Evolutionary conservation across 2,797 vertebrate genomes (phyloP), one percentile per base, ranked within the genome.

Genomic region (Uromys caudimaculatus): DNA sequence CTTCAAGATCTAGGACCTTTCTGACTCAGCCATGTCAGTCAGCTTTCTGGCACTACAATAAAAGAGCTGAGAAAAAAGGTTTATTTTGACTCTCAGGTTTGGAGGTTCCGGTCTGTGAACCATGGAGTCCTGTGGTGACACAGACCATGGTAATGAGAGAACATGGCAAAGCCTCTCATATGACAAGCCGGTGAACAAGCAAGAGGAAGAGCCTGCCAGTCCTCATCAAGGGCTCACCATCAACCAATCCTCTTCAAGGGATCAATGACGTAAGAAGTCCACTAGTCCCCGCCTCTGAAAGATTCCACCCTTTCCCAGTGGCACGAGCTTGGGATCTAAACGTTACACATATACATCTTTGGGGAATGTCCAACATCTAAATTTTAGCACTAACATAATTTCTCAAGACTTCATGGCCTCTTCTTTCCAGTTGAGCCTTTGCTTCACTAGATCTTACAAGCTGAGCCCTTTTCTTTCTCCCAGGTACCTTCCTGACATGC

Each of bases 1-100:
- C 67, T 95, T 87, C 71, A 60, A 69, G 54, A 83, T 86, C 73
- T 47, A 90, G 29, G 35, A 78, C 67, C 23, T 56, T 93, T 89
- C 52, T 85, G n/a, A 58, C 56, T 62, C 38, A 56, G 4, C 1
- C n/a, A n/a, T 62, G 6, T 71, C 52, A 35, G 50, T 50, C 27
- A 78, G 12, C 52, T 71, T 81, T 86, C 64, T 56, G 44, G 62
- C 54, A 81, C 76, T 64, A 29, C 52, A 73, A 60, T 21, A 35
- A 95, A 79, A 73, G 23, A 21, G 19, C 16, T 75, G 54, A 91
- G 44, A 21, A 44, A 52, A 69, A 29, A 50, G 47, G 32, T 13
- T 58, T 85, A 50, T 56, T 91, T 54, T 75, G 54, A 24, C 54
- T 79, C 41, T 71, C 41, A 19, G 54, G 38, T 50, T 41, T 14